Percentiles rank a stretch among this genome's conserved stretches.
These are phyloP conservation scores for Phengaris alcon DNA, from an alignment of 2,888 invertebrate genomes.

Conservation along the genomic window DNA sequence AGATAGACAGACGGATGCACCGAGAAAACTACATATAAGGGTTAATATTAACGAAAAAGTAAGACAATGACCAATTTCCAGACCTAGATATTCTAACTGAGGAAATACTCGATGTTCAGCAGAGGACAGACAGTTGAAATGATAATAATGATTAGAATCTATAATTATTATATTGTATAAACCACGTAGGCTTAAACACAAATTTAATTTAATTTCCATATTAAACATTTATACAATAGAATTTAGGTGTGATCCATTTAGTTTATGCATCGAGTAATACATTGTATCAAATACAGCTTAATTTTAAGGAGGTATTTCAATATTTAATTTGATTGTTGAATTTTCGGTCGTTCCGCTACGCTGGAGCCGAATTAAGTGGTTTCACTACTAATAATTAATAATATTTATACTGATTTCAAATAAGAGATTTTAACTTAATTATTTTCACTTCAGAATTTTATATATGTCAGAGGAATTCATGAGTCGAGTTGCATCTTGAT, in stretches of 20 bases:
- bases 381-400: slow-evolving; percentile 9
- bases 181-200: background rate
- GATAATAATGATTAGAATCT: background rate
- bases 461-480: too few species aligned
- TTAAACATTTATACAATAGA: slow-evolving; percentile 12
- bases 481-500: too few species aligned
- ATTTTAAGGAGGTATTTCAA: slow-evolving; percentile 12
- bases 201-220: background rate
- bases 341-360: slow-evolving; percentile 14
- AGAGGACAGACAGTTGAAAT: background rate
- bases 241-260: slow-evolving; percentile 17
- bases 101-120: background rate
- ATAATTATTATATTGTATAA: background rate
- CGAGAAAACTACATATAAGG: too few species aligned
- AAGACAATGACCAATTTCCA: too few species aligned
- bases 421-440: background rate
- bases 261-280: slow-evolving; percentile 1
- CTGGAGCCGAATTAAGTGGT: background rate
- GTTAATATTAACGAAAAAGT: background rate
- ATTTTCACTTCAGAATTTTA: too few species aligned
- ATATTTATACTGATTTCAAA: slow-evolving; percentile 1
- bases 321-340: slow-evolving; percentile 25
- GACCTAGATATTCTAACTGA: background rate
- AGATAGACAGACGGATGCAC: too few species aligned
- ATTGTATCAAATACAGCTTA: slow-evolving; percentile 15